phyloP scores from a whole-genome alignment of 2,888 invertebrate species.

The Halocaridina rubra region DNA sequence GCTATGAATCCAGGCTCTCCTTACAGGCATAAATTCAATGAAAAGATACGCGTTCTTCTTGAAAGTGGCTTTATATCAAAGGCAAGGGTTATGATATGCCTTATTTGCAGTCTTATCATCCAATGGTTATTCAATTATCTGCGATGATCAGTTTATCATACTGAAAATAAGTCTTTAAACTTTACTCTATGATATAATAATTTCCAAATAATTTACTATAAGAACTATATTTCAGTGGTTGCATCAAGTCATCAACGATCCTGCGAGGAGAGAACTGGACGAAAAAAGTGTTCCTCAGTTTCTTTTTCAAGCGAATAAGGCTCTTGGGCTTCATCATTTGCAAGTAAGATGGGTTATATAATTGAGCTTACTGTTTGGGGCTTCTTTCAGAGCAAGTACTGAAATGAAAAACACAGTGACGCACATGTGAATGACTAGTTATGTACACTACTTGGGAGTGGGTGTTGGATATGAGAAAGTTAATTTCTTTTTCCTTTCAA shows the following conservation, averaged over 20 bases:
- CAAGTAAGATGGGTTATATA: conserved; percentile 29
- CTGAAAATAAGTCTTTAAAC: background rate
- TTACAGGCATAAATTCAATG: conserved; percentile 31
- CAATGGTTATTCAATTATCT: no score
- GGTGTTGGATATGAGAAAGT: no score
- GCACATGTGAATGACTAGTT: no score
- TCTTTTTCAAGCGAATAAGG: background rate
- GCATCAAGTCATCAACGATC: conserved; percentile 35
- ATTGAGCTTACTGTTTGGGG: no score
- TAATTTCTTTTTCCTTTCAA: no score
- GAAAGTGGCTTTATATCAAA: conserved; percentile 26
- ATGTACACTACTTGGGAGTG: no score
- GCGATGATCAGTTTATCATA: no score
- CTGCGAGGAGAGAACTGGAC: background rate
- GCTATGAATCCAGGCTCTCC: conserved; percentile 45
- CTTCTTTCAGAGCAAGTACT: no score
- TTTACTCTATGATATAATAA: no score
- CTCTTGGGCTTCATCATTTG: conserved; percentile 31
- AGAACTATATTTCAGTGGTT: conserved; percentile 16
- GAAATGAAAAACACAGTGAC: no score
- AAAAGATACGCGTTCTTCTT: background rate
- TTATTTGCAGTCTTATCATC: no score
- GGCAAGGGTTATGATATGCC: background rate
- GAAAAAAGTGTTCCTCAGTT: background rate
- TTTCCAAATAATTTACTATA: background rate